These are phyloP conservation scores for Takifugu bimaculatus DNA, from an alignment of 2,113 vertebrate genomes.

Conservation along the genomic window DNA sequence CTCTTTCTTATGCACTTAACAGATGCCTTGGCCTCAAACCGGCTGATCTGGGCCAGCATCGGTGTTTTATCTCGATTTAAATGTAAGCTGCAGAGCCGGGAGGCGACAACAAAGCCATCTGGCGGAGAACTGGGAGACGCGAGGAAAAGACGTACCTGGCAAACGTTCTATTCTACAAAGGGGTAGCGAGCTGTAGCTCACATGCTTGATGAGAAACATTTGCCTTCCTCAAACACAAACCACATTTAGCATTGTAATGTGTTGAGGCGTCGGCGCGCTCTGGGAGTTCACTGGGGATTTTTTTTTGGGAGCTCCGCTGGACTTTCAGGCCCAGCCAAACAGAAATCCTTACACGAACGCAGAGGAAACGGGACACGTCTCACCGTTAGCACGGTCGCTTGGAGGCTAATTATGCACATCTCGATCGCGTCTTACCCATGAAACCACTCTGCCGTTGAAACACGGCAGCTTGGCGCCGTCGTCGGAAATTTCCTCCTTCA, in stretches of 20 bases:
- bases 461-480: conserved; percentile 85
- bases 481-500: conserved; percentile 91
- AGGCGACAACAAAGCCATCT: conserved; percentile 14
- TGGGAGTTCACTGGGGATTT: too few species aligned
- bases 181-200: too few species aligned
- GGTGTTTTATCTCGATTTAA: conserved; percentile 46
- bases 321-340: too few species aligned
- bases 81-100: conserved; percentile 25
- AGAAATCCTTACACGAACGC: too few species aligned
- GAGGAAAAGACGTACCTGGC: conserved; percentile 23
- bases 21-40: conserved; percentile 56
- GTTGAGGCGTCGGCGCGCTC: too few species aligned
- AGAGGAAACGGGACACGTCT: too few species aligned
- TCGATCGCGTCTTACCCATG: conserved; percentile 80
- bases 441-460: conserved; percentile 90
- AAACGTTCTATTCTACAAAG: not conserved
- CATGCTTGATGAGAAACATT: too few species aligned
- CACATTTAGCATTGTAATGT: too few species aligned
- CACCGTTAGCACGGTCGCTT: too few species aligned
- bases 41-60: conserved; percentile 44
- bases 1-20: conserved; percentile 63
- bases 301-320: too few species aligned
- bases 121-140: conserved; percentile 33
- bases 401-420: not conserved
- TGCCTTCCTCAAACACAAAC: too few species aligned